phyloP scores from a whole-genome alignment of 1,140 invertebrate genomes.

The Vollenhovia emeryi region DNA sequence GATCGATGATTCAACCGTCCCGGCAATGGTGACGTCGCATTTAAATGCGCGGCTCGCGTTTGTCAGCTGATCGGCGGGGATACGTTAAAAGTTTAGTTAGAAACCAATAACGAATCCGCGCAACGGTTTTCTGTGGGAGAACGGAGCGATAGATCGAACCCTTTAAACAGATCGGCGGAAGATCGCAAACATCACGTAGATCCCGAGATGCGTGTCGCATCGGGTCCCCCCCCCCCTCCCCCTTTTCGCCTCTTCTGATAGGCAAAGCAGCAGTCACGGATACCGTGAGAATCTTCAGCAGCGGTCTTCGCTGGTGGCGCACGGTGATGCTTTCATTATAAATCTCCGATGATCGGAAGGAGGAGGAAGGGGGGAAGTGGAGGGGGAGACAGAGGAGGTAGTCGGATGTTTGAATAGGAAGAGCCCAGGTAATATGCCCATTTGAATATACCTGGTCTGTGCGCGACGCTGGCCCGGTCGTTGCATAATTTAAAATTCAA shows the following conservation, averaged over 20 bases:
- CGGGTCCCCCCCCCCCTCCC: not conserved
- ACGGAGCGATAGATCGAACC: constrained; percentile 59
- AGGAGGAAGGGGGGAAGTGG: constrained; percentile 8
- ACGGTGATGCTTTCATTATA: constrained; percentile 79
- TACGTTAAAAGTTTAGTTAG: constrained; percentile 58
- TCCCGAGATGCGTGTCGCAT: constrained; percentile 23
- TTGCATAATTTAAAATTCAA: constrained; percentile 83
- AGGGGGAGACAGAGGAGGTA: constrained; percentile 41
- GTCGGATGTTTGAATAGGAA: constrained; percentile 81
- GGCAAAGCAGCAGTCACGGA: constrained; percentile 76
- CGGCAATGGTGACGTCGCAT: constrained; percentile 5
- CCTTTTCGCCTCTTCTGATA: constrained; percentile 67
- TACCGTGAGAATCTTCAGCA: constrained; percentile 74
- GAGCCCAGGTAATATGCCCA: constrained; percentile 81
- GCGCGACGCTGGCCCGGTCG: constrained; percentile 66
- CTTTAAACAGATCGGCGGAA: constrained; percentile 58
- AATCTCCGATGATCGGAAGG: constrained; percentile 80
- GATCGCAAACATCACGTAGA: constrained; percentile 55
- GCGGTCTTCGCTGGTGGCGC: constrained; percentile 78
- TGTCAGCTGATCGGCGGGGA: constrained; percentile 47
- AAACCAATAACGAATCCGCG: constrained; percentile 30
- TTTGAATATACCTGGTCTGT: constrained; percentile 80
- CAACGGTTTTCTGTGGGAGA: constrained; percentile 69
- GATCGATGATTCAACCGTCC: not conserved
- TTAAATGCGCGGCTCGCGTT: constrained; percentile 10